Percentiles rank a stretch among this genome's conserved stretches.
Evolutionary conservation across 1,140 invertebrate genomes (phyloP).

Genomic region (Propsilocerus akamusi): DNA sequence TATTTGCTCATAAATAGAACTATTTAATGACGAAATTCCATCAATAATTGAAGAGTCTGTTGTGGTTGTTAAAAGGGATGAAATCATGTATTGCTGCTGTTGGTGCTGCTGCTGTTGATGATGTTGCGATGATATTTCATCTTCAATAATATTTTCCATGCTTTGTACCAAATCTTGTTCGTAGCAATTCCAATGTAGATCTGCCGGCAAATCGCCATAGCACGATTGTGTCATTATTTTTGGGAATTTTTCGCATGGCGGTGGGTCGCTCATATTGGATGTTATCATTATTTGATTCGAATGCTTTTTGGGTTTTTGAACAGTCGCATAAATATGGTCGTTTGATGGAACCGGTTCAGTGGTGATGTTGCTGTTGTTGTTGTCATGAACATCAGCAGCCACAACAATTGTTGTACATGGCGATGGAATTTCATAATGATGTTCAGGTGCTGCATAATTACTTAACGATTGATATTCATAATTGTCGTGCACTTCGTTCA

Average conservation of each 20-base stretch:
- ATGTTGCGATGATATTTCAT: not conserved
- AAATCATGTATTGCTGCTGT: not conserved
- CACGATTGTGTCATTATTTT: slow-evolving; percentile 5
- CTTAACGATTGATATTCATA: not conserved
- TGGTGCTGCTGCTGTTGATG: not conserved
- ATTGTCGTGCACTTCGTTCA: not conserved
- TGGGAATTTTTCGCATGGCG: slow-evolving; percentile 1
- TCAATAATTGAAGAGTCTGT: slow-evolving; percentile 1
- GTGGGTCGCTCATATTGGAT: not conserved
- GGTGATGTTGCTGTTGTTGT: too few relatives aligned
- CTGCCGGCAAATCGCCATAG: not conserved
- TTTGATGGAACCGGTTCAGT: too few relatives aligned
- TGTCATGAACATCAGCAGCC: not conserved
- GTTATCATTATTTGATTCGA: not conserved
- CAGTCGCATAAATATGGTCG: not conserved
- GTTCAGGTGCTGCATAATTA: too few relatives aligned
- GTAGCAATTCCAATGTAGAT: not conserved
- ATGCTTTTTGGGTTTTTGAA: not conserved
- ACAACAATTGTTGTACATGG: not conserved
- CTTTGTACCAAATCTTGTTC: not conserved
- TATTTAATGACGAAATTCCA: slow-evolving; percentile 1
- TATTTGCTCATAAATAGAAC: not conserved
- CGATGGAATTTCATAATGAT: too few relatives aligned
- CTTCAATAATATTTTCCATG: not conserved
- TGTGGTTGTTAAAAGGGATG: not conserved